Percentiles rank a stretch among this genome's conserved stretches.
Evolutionary conservation across 2,113 vertebrate genomes (phyloP).

Genomic region (Columba janthina): DNA sequence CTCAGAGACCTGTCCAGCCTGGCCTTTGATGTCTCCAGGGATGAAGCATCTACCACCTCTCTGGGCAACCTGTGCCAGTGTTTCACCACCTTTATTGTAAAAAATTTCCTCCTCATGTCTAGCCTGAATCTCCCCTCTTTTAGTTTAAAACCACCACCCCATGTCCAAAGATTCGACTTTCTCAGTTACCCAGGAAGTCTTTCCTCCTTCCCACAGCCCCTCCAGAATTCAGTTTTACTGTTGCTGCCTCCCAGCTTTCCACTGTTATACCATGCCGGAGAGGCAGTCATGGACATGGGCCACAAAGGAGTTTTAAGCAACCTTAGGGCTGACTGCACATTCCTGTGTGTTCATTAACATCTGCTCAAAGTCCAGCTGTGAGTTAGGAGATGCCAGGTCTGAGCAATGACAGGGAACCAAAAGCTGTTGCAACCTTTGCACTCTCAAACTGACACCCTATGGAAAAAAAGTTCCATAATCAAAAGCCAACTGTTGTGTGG

Average conservation of each 20-base stretch:
- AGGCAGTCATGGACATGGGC: fast-evolving
- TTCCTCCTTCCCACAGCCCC: not conserved
- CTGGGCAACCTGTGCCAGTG: too few species aligned
- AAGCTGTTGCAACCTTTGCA: not conserved
- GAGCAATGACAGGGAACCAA: not conserved
- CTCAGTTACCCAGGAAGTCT: not conserved
- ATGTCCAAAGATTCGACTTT: fast-evolving
- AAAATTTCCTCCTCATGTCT: too few species aligned
- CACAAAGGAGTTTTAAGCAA: not conserved
- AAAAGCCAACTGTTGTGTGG: not conserved
- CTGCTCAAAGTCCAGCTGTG: not conserved
- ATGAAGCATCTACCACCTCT: too few species aligned
- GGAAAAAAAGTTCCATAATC: not conserved
- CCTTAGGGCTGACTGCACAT: not conserved
- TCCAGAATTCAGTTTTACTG: not conserved
- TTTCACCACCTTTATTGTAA: too few species aligned
- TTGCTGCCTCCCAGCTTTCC: not conserved
- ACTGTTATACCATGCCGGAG: not conserved
- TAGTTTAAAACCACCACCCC: too few species aligned
- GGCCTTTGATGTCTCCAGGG: too few species aligned
- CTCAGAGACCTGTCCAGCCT: too few species aligned
- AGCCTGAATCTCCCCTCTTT: too few species aligned
- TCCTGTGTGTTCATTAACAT: not conserved
- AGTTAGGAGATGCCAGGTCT: not conserved
- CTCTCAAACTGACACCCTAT: not conserved